Percentiles rank a stretch among this genome's conserved stretches.
These are phyloP conservation scores for Leptinotarsa tumamoca DNA, from an alignment of 2,888 invertebrate species.

Conservation along the genomic window DNA sequence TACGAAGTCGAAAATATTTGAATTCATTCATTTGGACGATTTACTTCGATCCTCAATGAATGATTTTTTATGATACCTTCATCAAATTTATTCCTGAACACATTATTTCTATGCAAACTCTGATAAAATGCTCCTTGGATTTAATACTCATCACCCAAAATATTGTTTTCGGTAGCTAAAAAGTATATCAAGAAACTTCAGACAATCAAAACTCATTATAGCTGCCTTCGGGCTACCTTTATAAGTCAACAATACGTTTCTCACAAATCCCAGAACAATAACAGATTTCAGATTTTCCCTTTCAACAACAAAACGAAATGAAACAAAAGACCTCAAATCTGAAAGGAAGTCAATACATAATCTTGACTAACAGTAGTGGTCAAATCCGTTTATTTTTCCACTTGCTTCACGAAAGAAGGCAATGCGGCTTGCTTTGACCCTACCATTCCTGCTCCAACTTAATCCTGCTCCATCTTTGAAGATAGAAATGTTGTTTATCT, in stretches of 20 bases:
- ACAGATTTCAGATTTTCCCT: not conserved
- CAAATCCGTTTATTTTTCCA: constrained; percentile 28
- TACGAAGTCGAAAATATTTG: too few species aligned
- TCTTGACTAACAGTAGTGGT: constrained; percentile 24
- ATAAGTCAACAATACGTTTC: not conserved
- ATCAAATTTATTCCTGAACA: too few species aligned
- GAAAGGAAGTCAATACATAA: constrained; percentile 27
- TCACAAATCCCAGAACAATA: not conserved
- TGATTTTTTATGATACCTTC: too few species aligned
- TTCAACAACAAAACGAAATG: not conserved
- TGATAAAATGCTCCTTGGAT: too few species aligned
- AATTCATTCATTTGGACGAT: too few species aligned
- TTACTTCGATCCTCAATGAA: too few species aligned
- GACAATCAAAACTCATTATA: too few species aligned
- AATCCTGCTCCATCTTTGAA: constrained; percentile 34
- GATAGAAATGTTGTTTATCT: constrained; percentile 35
- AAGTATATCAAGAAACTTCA: too few species aligned
- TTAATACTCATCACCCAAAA: too few species aligned
- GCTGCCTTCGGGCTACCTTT: too few species aligned
- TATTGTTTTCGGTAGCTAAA: too few species aligned
- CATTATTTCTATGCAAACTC: too few species aligned
- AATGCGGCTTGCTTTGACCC: constrained; percentile 25
- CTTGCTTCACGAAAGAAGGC: constrained; percentile 14
- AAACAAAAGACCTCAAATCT: constrained; percentile 22
- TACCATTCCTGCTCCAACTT: constrained; percentile 13